Conservation (phyloP, 2,113 vertebrate genomes). For the Tragelaphus buxtoni region DNA sequence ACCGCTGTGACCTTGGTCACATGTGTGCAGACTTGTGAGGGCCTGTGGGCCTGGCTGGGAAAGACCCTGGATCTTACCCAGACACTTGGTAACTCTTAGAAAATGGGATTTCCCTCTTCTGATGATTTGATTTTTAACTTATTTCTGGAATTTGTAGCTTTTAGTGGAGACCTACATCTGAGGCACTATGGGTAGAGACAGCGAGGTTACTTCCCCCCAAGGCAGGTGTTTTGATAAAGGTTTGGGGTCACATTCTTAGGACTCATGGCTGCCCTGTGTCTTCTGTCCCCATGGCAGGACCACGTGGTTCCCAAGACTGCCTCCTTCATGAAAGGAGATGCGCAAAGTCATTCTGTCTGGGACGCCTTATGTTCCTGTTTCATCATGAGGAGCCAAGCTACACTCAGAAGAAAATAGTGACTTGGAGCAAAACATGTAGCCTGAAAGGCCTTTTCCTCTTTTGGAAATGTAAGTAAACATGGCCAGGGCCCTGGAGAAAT, state of each 20-base stretch:
- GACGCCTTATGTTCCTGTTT: background rate
- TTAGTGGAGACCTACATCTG: background rate
- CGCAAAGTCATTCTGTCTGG: background rate
- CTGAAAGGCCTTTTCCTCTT: background rate
- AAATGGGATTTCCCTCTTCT: constrained; percentile 5
- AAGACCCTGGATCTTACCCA: background rate
- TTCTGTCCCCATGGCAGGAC: background rate
- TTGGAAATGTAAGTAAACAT: background rate
- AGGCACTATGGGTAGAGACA: background rate
- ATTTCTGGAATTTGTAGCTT: background rate
- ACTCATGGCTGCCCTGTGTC: background rate
- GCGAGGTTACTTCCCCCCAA: background rate
- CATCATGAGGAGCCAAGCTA: background rate
- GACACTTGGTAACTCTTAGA: background rate
- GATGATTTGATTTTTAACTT: background rate
- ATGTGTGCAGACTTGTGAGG: background rate
- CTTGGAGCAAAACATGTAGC: background rate
- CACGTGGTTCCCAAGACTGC: rapidly evolving
- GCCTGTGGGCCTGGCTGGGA: background rate
- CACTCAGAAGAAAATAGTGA: background rate
- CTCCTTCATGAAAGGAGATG: background rate
- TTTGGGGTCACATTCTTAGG: background rate
- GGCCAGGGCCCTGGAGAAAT: background rate
- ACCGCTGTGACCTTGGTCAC: background rate
- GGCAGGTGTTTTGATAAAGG: background rate